A percentile compares a stretch with the other conserved stretches of the same genome.
Conservation (phyloP, 2,113 vertebrate species). For the Stegastes partitus region DNA sequence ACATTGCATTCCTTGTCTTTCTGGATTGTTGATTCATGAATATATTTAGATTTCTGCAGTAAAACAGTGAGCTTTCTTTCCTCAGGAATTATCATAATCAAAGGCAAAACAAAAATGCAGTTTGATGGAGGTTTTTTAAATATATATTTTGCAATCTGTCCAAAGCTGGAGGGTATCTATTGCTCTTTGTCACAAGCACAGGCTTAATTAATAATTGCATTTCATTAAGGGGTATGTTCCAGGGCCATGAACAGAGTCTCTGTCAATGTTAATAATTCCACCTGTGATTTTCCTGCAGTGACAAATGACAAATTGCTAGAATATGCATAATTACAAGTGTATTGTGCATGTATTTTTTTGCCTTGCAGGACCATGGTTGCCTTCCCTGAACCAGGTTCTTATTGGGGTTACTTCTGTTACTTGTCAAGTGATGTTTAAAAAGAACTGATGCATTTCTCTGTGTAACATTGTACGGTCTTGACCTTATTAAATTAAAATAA, state of each 20-base stretch:
- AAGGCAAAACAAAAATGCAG: neutral
- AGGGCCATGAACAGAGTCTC: neutral
- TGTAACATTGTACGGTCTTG: too few species aligned
- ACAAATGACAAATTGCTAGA: neutral
- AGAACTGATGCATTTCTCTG: too few species aligned
- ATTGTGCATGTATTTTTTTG: neutral
- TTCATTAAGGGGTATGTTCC: neutral
- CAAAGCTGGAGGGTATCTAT: too few species aligned
- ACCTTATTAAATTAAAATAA: too few species aligned
- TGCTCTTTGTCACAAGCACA: neutral
- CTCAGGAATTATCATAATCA: neutral
- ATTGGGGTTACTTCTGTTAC: too few species aligned
- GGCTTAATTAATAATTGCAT: constrained; percentile 5
- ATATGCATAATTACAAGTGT: neutral
- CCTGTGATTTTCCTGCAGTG: neutral
- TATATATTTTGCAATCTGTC: neutral
- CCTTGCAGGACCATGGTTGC: too few species aligned
- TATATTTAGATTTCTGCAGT: neutral
- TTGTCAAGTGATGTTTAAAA: too few species aligned
- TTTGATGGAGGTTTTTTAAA: neutral
- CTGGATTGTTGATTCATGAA: constrained; percentile 8
- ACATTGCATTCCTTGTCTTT: neutral
- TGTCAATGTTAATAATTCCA: neutral
- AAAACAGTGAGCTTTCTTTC: neutral
- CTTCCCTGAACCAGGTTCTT: too few species aligned